Evolutionary conservation across 1,140 invertebrate genomes (phyloP), one percentile per base, ranked within the genome.

Genomic region (Araneus ventricosus): DNA sequence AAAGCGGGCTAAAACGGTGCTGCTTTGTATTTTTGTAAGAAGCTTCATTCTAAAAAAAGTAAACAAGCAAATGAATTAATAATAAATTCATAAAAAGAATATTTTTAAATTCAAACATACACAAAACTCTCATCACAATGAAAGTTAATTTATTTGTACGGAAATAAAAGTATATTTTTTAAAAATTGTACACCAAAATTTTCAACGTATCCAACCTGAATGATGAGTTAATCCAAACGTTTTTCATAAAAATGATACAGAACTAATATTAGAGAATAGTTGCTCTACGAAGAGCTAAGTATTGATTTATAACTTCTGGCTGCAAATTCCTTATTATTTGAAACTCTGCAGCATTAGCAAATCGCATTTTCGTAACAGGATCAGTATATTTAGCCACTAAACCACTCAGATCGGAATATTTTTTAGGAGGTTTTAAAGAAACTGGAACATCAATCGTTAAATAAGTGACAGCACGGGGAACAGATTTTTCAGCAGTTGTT

Each of bases 301-400:
- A 98, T 37, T 98, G 98, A 91, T 97, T 97, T 41, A 98, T 98
- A 94, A 98, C 98, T 95, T 99, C 98, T 96, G 98, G 98, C 34
- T 98, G 98, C 93, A 99, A 95, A 94, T 97, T 97, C 94, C 97
- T 96, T 41, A 99, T 97, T 37, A 97, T 97, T 24, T 97, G 96
- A 96, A 98, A 99, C 95, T 99, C 98, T 94, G 98, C 98, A 67
- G 97, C 96, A 95, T 97, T 97, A 75, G 97, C 97, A 95, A 97
- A 99, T 94, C 97, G 96, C 20, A 99, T 96, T 95, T 98, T 98
- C 20, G 98, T 98, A 95, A 98, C 97, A 34, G 98, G 97, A 96
- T 99, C 98, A 94, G 97, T 97, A 94, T 99, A 99, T 80, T 97
- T 97, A 80, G 98, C 97, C 97, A 97, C 95, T 93, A 96, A 96